Evolutionary conservation across 2,888 invertebrate species (phyloP), one percentile per base, ranked within the genome.

Genomic region (Tenthredo scrophulariae): DNA sequence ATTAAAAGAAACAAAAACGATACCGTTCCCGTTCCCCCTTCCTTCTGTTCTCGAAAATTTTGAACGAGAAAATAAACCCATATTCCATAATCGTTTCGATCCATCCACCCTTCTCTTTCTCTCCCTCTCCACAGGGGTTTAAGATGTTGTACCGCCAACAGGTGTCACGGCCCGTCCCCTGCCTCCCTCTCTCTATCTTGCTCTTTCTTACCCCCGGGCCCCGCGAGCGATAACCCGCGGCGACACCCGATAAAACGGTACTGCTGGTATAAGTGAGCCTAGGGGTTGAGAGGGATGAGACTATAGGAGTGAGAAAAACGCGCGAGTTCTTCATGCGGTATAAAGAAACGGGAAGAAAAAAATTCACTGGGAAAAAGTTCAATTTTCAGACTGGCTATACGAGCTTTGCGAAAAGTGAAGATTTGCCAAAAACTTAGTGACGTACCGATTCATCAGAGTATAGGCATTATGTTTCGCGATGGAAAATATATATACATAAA

Each of bases 211-310:
- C 89, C 90, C 90, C 89, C 90, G 90, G 91, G 90, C 67, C 65
- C 91, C 90, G 91, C 92, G 91, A 90, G 91, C 91, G 93, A 93
- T 93, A 93, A 93, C 92, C 93, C 92, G 92, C 92, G 92, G 93
- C 93, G 93, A 93, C 93, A 92, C 92, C 92, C 92, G 93, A 93
- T 93, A 93, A 93, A 93, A 92, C 91, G 89, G 90, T 50, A 70
- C 70, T 62, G 80, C 80, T 40, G 80, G 58, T 80, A 80, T 80
- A 80, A 80, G 80, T 40, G 80, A 80, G 58, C 80, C 80, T 62
- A 80, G 80, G 80, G 90, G 90, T 90, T 80, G 89, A 89, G 87
- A 87, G 87, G 62, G 86, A 86, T 88, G 62, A 85, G 86, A 84
- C 84, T 86, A 80, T 43, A 83, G 74, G 77, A 85, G 83, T 86